A percentile compares a stretch with the other conserved stretches of the same genome.
phyloP scores from a whole-genome alignment of 2,888 invertebrate genomes.

The Cerceris ruficornis region DNA sequence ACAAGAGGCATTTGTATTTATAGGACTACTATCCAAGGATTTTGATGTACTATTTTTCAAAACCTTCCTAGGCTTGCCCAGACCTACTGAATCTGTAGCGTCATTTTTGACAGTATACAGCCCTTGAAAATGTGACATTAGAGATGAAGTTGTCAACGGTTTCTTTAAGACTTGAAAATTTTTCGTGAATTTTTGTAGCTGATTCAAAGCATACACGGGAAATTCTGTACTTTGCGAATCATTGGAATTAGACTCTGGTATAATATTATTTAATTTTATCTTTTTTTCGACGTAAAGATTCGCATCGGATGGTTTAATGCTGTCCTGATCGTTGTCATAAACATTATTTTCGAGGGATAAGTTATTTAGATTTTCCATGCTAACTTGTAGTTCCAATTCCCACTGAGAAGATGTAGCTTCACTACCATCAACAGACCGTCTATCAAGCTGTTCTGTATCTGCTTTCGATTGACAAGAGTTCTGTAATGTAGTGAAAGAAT shows the following conservation, averaged over 20 bases:
- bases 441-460: conserved; percentile 88
- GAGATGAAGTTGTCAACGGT: conserved; percentile 15
- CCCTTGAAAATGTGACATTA: conserved; percentile 16
- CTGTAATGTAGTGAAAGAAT: conserved; percentile 57
- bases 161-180: conserved; percentile 23
- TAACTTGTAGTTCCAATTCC: conserved; percentile 90
- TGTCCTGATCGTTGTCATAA: conserved; percentile 31
- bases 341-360: conserved; percentile 61
- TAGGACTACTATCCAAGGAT: conserved; percentile 73
- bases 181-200: conserved; percentile 23
- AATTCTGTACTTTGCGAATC: conserved; percentile 23
- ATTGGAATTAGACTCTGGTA: conserved; percentile 19
- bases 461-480: conserved; percentile 86
- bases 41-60: conserved; percentile 69
- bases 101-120: conserved; percentile 5
- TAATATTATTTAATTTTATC: conserved; percentile 12
- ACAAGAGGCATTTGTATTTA: conserved; percentile 66
- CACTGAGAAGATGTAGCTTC: conserved; percentile 88
- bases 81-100: conserved; percentile 1
- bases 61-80: conserved; percentile 17
- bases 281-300: conserved; percentile 21
- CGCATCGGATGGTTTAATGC: conserved; percentile 25
- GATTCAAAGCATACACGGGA: conserved; percentile 30
- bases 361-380: conserved; percentile 90
- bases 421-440: conserved; percentile 89